Evolutionary conservation across 2,797 vertebrate genomes (phyloP).

Genomic region (Brachymystax lenok): DNA sequence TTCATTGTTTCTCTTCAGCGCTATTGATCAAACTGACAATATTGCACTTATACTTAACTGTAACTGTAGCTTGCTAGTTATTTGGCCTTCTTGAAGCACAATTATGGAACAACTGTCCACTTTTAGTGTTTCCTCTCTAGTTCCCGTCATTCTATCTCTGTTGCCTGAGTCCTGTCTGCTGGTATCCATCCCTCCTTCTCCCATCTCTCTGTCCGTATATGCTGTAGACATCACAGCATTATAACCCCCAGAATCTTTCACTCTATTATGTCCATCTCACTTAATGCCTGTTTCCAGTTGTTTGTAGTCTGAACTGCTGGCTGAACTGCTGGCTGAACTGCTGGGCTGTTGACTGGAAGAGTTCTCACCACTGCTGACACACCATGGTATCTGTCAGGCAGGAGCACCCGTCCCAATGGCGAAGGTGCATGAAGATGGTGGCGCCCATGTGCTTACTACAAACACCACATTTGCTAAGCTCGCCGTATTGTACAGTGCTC

Average conservation of each 20-base stretch:
- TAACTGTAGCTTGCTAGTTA: conserved; percentile 51
- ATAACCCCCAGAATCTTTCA: conserved; percentile 58
- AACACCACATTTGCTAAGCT: neutral
- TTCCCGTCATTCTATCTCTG: conserved; percentile 43
- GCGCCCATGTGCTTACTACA: neutral
- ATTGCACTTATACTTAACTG: conserved; percentile 59
- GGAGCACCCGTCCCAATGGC: conserved; percentile 48
- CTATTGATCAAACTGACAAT: conserved; percentile 66
- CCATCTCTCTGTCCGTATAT: conserved; percentile 24
- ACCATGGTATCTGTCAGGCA: conserved; percentile 47
- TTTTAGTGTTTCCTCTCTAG: conserved; percentile 56
- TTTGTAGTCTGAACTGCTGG: conserved; percentile 43
- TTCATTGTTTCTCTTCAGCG: conserved; percentile 54
- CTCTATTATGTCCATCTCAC: conserved; percentile 54
- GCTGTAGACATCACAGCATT: conserved; percentile 36
- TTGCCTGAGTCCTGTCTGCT: neutral
- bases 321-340: conserved; percentile 48
- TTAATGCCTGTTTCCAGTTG: conserved; percentile 55
- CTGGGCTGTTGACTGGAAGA: conserved; percentile 39
- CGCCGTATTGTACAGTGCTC: too few species aligned
- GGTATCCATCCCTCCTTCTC: conserved; percentile 30
- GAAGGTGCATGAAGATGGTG: too few species aligned
- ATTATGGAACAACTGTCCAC: conserved; percentile 59
- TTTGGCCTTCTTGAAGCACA: conserved; percentile 52
- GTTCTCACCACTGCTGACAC: conserved; percentile 56